These are phyloP conservation scores for Neogobius melanostomus DNA, from an alignment of 2,113 vertebrate genomes.

Conservation along the genomic window DNA sequence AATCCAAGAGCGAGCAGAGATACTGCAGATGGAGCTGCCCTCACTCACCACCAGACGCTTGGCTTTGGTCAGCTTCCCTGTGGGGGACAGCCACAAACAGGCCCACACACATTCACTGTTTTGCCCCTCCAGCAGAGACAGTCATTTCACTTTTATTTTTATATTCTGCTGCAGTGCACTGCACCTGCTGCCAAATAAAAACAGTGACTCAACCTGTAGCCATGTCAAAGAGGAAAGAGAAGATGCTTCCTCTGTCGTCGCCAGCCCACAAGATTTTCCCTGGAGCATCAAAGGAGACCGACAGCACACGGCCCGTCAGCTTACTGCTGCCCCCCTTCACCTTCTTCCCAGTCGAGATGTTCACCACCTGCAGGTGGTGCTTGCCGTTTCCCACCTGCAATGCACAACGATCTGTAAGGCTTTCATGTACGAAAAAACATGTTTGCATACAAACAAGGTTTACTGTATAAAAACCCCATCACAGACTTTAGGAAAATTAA, in stretches of 20 bases:
- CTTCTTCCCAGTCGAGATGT: conserved; percentile 94
- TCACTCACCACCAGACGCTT: conserved; percentile 89
- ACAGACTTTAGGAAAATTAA: too few species aligned
- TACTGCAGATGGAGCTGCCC: conserved; percentile 88
- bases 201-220: conserved; percentile 81
- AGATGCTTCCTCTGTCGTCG: conserved; percentile 89
- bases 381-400: conserved; percentile 89
- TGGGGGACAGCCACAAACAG: conserved; percentile 18
- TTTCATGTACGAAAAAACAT: not conserved
- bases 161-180: conserved; percentile 1
- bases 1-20: conserved; percentile 92
- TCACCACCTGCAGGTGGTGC: conserved; percentile 89
- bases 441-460: not conserved
- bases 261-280: conserved; percentile 92
- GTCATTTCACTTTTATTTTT: conserved; percentile 12
- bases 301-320: conserved; percentile 86
- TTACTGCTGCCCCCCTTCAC: conserved; percentile 91
- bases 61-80: conserved; percentile 94
- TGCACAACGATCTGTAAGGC: conserved; percentile 21
- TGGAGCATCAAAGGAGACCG: conserved; percentile 89
- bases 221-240: conserved; percentile 95
- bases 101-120: conserved; percentile 39
- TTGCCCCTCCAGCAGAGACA: conserved; percentile 20
- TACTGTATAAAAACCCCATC: too few species aligned
- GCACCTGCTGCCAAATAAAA: not conserved